These are phyloP conservation scores for Benthosema pterotum DNA, from an alignment of 2,797 vertebrate species.

Conservation along the genomic window DNA sequence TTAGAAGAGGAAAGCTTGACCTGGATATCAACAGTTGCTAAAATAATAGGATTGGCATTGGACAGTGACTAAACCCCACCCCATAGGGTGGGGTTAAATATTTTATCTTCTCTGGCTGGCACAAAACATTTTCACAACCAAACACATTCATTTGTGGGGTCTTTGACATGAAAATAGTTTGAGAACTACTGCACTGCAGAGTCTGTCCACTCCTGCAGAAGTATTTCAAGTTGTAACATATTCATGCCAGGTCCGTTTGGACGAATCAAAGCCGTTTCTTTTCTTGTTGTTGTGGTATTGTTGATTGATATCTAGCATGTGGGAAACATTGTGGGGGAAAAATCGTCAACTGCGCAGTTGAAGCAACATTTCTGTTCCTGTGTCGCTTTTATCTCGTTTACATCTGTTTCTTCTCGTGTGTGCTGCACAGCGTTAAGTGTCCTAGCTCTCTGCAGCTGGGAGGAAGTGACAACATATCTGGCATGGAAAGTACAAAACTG, in stretches of 20 bases:
- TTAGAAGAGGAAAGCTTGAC: no score
- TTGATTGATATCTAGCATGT: slow-evolving; percentile 3
- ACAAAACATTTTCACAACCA: no score
- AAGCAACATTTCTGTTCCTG: background rate
- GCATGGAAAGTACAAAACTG: background rate
- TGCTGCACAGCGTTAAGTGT: background rate
- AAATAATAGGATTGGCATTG: no score
- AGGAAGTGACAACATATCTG: slow-evolving; percentile 2
- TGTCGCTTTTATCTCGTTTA: background rate
- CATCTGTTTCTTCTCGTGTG: background rate
- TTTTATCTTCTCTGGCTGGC: no score
- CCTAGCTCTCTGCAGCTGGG: slow-evolving; percentile 5
- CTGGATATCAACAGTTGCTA: no score
- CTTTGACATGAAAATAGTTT: no score
- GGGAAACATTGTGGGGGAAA: slow-evolving; percentile 4
- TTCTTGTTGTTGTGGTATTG: background rate
- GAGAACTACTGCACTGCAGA: no score
- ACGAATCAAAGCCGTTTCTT: background rate
- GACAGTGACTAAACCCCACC: no score
- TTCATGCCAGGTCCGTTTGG: background rate
- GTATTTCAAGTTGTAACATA: slow-evolving; percentile 2
- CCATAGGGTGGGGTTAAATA: no score
- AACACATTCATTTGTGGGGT: no score
- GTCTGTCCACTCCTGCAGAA: background rate
- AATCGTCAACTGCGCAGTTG: background rate